These are phyloP conservation scores for Gambelia wislizenii DNA, from an alignment of 2,797 vertebrate genomes.

Conservation along the genomic window DNA sequence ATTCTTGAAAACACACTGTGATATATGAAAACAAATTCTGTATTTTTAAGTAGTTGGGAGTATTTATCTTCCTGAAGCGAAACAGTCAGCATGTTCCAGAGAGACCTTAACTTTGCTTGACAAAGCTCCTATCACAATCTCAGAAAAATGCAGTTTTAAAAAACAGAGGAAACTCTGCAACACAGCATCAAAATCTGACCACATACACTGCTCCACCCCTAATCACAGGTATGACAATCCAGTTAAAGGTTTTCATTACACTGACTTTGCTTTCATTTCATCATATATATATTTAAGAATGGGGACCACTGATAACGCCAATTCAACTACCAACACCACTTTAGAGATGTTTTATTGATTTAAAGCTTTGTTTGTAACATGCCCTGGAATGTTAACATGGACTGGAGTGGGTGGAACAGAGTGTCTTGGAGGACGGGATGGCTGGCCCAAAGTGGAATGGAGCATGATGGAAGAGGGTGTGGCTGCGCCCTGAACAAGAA, in stretches of 20 bases:
- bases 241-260: slow-evolving; percentile 63
- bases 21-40: slow-evolving; percentile 12
- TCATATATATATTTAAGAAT: slow-evolving; percentile 57
- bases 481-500: not conserved
- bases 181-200: slow-evolving; percentile 50
- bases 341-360: no score
- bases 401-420: no score
- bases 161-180: slow-evolving; percentile 55
- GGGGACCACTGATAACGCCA: no score
- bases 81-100: slow-evolving; percentile 18
- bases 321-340: no score
- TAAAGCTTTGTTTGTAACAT: no score
- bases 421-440: no score
- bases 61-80: slow-evolving; percentile 51
- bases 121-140: slow-evolving; percentile 35
- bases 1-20: not conserved
- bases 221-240: slow-evolving; percentile 55
- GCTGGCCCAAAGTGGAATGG: not conserved
- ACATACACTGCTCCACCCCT: slow-evolving; percentile 54
- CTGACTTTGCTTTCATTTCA: slow-evolving; percentile 65
- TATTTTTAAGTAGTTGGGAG: slow-evolving; percentile 29
- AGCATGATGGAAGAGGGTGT: no score
- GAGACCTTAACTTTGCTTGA: not conserved
- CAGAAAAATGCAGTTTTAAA: slow-evolving; percentile 55
- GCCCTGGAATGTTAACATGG: no score